Percentiles rank a stretch among this genome's conserved stretches.
These are phyloP conservation scores for Pogonognathellus flavescens DNA, from an alignment of 1,140 invertebrate species.

Conservation along the genomic window DNA sequence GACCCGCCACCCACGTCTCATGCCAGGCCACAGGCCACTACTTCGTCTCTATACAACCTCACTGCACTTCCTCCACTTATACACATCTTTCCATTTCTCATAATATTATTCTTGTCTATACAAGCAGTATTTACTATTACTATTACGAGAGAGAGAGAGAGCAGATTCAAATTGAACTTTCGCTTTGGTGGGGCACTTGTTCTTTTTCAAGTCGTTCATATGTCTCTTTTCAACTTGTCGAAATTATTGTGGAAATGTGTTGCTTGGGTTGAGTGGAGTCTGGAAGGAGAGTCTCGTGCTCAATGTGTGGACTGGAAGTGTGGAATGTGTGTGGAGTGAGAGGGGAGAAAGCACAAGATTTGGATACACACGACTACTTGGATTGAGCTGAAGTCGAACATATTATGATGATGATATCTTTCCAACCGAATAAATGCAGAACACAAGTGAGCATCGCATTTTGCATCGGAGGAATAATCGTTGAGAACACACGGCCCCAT, in stretches of 20 bases:
- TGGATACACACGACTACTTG: background rate
- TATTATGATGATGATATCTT: conserved; percentile 45
- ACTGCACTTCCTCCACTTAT: too few species aligned
- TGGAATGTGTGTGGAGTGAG: background rate
- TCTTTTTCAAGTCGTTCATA: background rate
- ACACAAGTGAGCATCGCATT: background rate
- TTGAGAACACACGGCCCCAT: background rate
- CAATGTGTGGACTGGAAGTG: background rate
- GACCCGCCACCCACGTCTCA: too few species aligned
- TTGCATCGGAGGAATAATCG: conserved; percentile 16
- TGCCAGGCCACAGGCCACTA: too few species aligned
- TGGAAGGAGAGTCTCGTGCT: background rate
- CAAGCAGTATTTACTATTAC: too few species aligned
- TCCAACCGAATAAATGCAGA: conserved; percentile 19
- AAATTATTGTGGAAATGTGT: conserved; percentile 52
- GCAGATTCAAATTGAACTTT: background rate
- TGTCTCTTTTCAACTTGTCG: conserved; percentile 43
- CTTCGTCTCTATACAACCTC: too few species aligned
- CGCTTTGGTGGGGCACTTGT: background rate
- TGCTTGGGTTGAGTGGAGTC: background rate
- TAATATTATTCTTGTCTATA: too few species aligned
- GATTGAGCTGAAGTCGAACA: background rate
- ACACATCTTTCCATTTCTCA: too few species aligned
- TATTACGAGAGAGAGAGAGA: too few species aligned
- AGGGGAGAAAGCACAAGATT: background rate